Evolutionary conservation across 2,113 vertebrate species (phyloP).

Genomic region (Aleadryas rufinucha): DNA sequence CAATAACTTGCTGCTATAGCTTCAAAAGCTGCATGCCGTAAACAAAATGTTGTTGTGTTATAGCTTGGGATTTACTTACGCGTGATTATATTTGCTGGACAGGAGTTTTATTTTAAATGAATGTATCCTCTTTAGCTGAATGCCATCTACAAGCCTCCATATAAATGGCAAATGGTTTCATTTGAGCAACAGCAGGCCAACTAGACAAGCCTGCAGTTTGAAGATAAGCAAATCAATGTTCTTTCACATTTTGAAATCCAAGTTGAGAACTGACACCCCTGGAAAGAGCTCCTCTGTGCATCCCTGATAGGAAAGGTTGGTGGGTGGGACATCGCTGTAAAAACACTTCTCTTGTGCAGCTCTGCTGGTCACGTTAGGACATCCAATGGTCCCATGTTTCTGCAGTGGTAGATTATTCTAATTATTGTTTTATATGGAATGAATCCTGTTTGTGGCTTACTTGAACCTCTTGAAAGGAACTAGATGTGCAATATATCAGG

Average conservation of each 20-base stretch:
- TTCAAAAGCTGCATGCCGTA: background rate
- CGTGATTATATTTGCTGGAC: background rate
- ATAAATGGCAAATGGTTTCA: background rate
- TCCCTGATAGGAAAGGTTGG: background rate
- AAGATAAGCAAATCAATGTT: slow-evolving; percentile 16
- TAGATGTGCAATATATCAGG: background rate
- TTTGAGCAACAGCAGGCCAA: background rate
- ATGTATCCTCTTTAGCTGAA: background rate
- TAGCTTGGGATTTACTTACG: background rate
- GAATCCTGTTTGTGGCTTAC: background rate
- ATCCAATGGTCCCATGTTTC: background rate
- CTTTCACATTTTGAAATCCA: background rate
- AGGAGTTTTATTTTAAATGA: background rate
- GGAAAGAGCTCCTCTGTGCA: background rate
- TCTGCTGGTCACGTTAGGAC: background rate
- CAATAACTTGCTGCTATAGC: background rate
- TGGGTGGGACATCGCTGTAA: fast-evolving
- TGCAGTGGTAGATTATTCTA: background rate
- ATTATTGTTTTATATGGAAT: background rate
- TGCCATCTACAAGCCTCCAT: background rate
- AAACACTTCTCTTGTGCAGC: background rate
- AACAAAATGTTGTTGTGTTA: background rate
- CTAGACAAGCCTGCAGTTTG: background rate
- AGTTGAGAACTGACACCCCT: background rate
- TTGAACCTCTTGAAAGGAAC: background rate